A percentile compares a stretch with the other conserved stretches of the same genome.
Evolutionary conservation across 1,140 invertebrate species (phyloP).

Genomic region (Pachypeltis micranthus): DNA sequence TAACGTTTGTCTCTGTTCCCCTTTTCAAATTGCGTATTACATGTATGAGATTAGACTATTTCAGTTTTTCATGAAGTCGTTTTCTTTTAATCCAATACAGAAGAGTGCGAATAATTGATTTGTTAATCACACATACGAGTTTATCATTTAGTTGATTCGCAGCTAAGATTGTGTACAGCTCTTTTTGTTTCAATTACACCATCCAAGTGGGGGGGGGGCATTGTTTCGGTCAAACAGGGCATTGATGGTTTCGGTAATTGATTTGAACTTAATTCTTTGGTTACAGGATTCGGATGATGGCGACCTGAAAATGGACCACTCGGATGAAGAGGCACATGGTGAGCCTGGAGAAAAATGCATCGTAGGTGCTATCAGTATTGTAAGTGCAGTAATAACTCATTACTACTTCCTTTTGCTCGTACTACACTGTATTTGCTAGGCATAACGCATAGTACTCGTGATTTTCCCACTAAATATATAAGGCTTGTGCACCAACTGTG

Average conservation of each 20-base stretch:
- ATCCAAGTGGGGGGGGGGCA: too few species aligned
- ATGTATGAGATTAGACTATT: too few species aligned
- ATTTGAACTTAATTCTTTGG: background rate
- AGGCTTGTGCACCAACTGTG: background rate
- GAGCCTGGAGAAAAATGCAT: conserved; percentile 38
- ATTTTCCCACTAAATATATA: background rate
- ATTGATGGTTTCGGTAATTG: conserved; percentile 34
- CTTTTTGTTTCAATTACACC: too few species aligned
- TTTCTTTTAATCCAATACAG: too few species aligned
- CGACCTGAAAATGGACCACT: conserved; percentile 34
- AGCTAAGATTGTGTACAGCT: too few species aligned
- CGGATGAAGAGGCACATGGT: conserved; percentile 3
- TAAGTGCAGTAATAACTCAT: conserved; percentile 32
- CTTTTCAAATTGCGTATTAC: too few species aligned
- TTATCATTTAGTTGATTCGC: too few species aligned
- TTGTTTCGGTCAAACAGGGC: conserved; percentile 35
- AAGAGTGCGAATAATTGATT: too few species aligned
- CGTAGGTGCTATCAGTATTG: conserved; percentile 42
- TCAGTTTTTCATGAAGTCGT: too few species aligned
- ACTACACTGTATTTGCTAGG: background rate
- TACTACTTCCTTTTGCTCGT: background rate
- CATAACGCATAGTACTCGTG: background rate
- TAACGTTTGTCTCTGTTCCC: too few species aligned
- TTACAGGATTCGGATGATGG: conserved; percentile 34
- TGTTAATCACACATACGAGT: too few species aligned